Conservation (phyloP, 2,113 vertebrate species). For the Zeus faber region DNA sequence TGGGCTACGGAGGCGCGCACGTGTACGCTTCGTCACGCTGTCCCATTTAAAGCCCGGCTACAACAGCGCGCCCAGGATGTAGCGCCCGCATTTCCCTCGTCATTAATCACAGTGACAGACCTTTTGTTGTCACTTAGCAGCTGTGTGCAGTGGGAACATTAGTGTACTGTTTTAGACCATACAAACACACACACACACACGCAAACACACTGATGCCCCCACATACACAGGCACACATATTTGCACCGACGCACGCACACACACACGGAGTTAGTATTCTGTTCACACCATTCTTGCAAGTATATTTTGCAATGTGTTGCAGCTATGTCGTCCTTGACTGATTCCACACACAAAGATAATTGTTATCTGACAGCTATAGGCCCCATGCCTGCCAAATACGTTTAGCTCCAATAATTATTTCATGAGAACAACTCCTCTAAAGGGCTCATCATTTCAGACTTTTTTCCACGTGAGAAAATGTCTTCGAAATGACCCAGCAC, state of each 20-base stretch:
- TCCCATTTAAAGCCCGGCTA: constrained; percentile 30
- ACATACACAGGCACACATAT: not conserved
- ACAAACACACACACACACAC: constrained; percentile 14
- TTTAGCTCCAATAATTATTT: not conserved
- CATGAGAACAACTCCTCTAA: too few species aligned
- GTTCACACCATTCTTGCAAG: not conserved
- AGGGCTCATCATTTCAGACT: too few species aligned
- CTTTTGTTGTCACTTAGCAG: constrained; percentile 75
- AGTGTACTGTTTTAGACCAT: constrained; percentile 53
- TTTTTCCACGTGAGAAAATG: not conserved
- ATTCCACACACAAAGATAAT: constrained; percentile 28
- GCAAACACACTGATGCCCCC: constrained; percentile 3
- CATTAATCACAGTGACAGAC: constrained; percentile 76
- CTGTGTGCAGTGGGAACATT: constrained; percentile 65
- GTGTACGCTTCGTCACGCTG: not conserved
- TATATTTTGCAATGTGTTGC: constrained; percentile 10
- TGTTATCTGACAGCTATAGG: constrained; percentile 7
- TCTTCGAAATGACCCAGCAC: too few species aligned
- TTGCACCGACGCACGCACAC: too few species aligned
- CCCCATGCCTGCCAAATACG: not conserved
- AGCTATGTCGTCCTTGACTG: constrained; percentile 12
- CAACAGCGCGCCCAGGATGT: constrained; percentile 51
- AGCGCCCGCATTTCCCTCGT: constrained; percentile 54
- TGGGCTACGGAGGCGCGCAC: constrained; percentile 23
- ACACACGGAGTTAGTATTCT: not conserved